Base-by-base conservation (phyloP, 2,888 invertebrate species). In the Zaprionus obscuricornis region DNA sequence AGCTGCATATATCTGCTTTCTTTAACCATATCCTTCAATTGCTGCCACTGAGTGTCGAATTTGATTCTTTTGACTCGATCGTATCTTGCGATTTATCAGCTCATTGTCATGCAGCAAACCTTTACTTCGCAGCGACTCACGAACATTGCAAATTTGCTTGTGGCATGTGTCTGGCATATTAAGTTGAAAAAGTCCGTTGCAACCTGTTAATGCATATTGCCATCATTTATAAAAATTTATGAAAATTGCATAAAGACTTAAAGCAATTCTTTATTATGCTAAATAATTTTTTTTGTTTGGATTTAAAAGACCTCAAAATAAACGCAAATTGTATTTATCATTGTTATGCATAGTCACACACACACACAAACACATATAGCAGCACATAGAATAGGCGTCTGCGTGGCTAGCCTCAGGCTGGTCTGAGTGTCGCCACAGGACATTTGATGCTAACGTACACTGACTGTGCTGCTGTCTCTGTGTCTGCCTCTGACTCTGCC, bases 71-170 rank as follows among this genome's bases (percentile, higher is more conserved):
- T 42, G 7, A 40, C 16, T 27, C 45, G 7, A 31, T 36, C 40
- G 33, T 22, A 11, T 20, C 31, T 22, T 22, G 51, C 43, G 33
- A n/a, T 31, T 22, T 26, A 11, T 8, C 29, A 46, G 47, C 74
- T 85, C 66, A 70, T 78, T 73, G 78, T 65, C 62, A 81, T 81
- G 82, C 82, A 56, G 52, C 59, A 58, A 29, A 40, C 67, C 33
- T 59, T 66, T 66, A 52, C 36, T 42, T 40, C 31, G 43, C 49
- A 24, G 5, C 8, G 5, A 6, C 8, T 24, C 24, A 5, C 24
- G 24, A 24, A 8, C 5, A 8, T 24, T 84, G 82, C 65, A 81
- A 81, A 78, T 71, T 66, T 67, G 72, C 33, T 55, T 58, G 37
- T 37, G 70, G 54, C 42, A 59, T 74, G 66, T 71, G 75, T 56